Base-by-base conservation (phyloP, 1,140 invertebrate genomes). In the Pristionchus pacificus region DNA sequence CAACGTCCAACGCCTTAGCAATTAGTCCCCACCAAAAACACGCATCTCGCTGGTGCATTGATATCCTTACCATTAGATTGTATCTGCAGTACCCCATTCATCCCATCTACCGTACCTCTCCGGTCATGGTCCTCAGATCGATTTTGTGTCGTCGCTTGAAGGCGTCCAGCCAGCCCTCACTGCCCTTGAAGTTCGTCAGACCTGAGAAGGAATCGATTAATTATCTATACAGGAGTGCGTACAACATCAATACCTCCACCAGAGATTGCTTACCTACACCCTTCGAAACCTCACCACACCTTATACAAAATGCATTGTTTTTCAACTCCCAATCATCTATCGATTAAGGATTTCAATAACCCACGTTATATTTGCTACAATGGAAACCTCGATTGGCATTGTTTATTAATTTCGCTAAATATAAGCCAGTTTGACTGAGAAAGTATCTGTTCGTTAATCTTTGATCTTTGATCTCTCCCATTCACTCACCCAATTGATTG, bases 141-240 rank as follows among this genome's bases (percentile, higher is more conserved):
- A 75, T 75, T 14, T 61, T 72, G 31, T 75, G 74, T 25, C 74
- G 71, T 15, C 65, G 38, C 66, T 75, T 75, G 67, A 75, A 74
- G 0, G 60, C 63, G 49, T 75, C 71, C 27, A 74, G 71, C 74
- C 74, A 75, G 14, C 74, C 70, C 49, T 75, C 74, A 0, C 71
- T 74, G 27, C 65, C 66, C 15, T 63, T 60, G 66, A 75, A 75
- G 1, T 27, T 25, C 32, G 60, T 29, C n/a, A 63, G 62, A 15
- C 60, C 71, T 62, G 30, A 25, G 67, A 72, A 60, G 10, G 59
- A 25, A n/a, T 6, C 3, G 13, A 55, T 55, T n/a, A 14, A 13
- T 14, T 14, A n/a, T 14, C 13, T 14, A 55, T 14, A 55, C 13
- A 55, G n/a, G n/a, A n/a, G 49, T 14, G n/a, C 13, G n/a, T 55